These are phyloP conservation scores for Synanthedon formicaeformis DNA, from an alignment of 2,888 invertebrate species.

Conservation along the genomic window DNA sequence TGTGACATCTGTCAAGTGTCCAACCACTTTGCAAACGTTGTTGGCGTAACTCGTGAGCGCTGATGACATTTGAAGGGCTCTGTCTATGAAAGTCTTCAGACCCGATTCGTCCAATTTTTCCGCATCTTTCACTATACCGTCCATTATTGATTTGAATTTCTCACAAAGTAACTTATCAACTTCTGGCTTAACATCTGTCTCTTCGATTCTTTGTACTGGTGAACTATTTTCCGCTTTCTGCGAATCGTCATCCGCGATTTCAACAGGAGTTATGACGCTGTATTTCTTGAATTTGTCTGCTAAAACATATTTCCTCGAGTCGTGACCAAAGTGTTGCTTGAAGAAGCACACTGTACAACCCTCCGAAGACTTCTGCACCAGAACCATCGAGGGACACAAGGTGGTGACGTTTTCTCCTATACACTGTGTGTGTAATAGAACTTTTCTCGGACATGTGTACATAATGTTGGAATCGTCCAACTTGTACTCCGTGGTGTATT, in stretches of 20 bases:
- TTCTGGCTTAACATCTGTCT: not conserved
- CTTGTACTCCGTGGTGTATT: not conserved
- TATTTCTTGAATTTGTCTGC: slow-evolving; percentile 22
- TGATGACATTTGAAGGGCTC: not conserved
- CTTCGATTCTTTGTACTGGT: not conserved
- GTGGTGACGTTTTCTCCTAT: slow-evolving; percentile 5
- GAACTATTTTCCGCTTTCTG: slow-evolving; percentile 10
- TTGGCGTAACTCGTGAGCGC: not conserved
- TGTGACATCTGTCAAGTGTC: not conserved
- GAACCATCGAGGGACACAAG: slow-evolving; percentile 35
- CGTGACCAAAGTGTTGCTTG: slow-evolving; percentile 32
- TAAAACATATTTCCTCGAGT: slow-evolving; percentile 11
- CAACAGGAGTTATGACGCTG: slow-evolving; percentile 19
- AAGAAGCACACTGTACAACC: slow-evolving; percentile 37
- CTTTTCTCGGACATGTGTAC: slow-evolving; percentile 27
- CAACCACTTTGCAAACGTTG: not conserved
- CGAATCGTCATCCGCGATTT: not conserved
- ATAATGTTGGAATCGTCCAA: slow-evolving; percentile 17
- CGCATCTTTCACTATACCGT: slow-evolving; percentile 18
- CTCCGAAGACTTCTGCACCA: slow-evolving; percentile 23
- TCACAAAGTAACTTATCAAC: slow-evolving; percentile 19
- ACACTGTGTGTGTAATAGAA: not conserved
- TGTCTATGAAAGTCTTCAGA: not conserved
- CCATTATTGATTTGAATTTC: slow-evolving; percentile 35
- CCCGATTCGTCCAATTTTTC: not conserved